Percentiles rank a stretch among this genome's conserved stretches.
Conservation (phyloP, 2,888 invertebrate genomes). For the Athetis lepigone region DNA sequence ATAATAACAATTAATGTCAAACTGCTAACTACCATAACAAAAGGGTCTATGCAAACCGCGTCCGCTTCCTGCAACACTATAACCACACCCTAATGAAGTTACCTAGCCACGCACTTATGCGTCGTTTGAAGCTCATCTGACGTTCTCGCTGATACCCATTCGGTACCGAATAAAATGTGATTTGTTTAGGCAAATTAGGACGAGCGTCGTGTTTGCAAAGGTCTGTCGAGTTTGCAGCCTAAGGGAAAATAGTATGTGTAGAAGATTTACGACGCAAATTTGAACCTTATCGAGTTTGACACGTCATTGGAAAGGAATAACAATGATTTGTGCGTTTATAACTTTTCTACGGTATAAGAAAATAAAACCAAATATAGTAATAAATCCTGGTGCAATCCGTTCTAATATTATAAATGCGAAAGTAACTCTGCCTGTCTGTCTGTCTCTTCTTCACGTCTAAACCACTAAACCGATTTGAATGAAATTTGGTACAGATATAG, state of each 20-base stretch:
- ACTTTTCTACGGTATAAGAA: neutral
- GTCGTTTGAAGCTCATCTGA: conserved; percentile 46
- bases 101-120: conserved; percentile 59
- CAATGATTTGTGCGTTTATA: conserved; percentile 35
- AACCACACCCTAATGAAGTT: conserved; percentile 22
- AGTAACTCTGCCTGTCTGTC: no score
- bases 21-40: no score
- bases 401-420: no score
- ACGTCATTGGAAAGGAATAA: conserved; percentile 7
- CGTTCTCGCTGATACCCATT: conserved; percentile 43
- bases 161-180: conserved; percentile 52
- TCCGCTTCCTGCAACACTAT: neutral
- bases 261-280: conserved; percentile 39
- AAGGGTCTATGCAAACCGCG: no score
- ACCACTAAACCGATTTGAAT: no score
- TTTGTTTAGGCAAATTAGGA: conserved; percentile 56
- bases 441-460: no score
- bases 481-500: no score
- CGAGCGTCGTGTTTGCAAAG: conserved; percentile 34
- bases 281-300: neutral
- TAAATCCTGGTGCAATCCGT: no score
- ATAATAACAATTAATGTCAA: no score
- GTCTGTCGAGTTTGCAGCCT: conserved; percentile 23
- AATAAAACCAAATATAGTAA: no score
- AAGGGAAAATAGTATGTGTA: neutral